Conservation (phyloP, 2,797 vertebrate species). For the Astyanax mexicanus region DNA sequence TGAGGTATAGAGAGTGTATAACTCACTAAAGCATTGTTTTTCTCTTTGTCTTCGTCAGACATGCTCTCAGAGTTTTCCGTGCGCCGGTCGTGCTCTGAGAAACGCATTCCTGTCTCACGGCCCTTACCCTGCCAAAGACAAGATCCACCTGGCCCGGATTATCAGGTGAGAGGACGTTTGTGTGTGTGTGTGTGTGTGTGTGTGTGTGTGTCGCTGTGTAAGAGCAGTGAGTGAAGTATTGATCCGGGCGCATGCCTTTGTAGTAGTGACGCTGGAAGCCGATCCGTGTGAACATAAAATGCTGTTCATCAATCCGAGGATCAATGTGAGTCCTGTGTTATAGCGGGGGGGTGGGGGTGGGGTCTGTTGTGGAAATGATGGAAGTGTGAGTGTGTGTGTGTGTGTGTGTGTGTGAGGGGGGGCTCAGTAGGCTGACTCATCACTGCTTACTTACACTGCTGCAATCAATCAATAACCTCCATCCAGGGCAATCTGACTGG, state of each 20-base stretch:
- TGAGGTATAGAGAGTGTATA: too few species aligned
- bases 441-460: constrained; percentile 18
- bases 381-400: not conserved
- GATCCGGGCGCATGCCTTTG: constrained; percentile 13
- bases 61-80: constrained; percentile 93
- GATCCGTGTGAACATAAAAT: constrained; percentile 22
- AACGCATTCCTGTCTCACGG: constrained; percentile 91
- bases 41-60: constrained; percentile 76
- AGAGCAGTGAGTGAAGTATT: constrained; percentile 18
- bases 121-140: constrained; percentile 93
- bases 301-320: constrained; percentile 19
- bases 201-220: constrained; percentile 21
- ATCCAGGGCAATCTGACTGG: constrained; percentile 31
- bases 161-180: constrained; percentile 74
- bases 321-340: constrained; percentile 17
- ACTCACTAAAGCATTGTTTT: not conserved
- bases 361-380: too few species aligned
- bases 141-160: constrained; percentile 92
- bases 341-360: not conserved
- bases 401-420: not conserved
- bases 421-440: constrained; percentile 32
- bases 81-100: constrained; percentile 90
- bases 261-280: constrained; percentile 13
- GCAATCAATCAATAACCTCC: constrained; percentile 14
- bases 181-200: constrained; percentile 26